Evolutionary conservation across 2,113 vertebrate genomes (phyloP).

Genomic region (Agapornis roseicollis): DNA sequence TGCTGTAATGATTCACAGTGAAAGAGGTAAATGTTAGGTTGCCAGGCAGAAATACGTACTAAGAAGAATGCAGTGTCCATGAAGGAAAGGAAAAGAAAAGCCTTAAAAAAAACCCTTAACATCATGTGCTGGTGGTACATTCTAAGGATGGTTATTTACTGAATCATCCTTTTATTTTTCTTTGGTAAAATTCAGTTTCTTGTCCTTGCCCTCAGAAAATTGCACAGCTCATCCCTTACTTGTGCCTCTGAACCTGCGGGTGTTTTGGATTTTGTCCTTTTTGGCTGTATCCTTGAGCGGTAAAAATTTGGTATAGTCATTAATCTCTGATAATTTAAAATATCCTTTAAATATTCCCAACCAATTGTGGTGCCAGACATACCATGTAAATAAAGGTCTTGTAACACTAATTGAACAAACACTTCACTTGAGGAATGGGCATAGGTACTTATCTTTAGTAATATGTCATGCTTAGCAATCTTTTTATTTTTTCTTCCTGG

Average conservation of each 20-base stretch:
- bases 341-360: background rate
- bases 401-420: background rate
- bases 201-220: background rate
- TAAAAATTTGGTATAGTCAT: background rate
- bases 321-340: background rate
- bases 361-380: background rate
- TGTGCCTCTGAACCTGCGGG: background rate
- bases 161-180: background rate
- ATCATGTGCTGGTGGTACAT: background rate
- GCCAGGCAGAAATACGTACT: background rate
- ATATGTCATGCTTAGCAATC: background rate
- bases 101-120: background rate
- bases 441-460: background rate
- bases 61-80: background rate
- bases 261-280: background rate
- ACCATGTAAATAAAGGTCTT: background rate
- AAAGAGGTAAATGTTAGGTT: background rate
- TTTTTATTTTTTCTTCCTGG: background rate
- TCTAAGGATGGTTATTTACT: background rate
- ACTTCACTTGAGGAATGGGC: background rate
- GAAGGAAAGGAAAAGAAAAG: background rate
- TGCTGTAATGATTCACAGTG: background rate
- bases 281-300: background rate
- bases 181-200: background rate
- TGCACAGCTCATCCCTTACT: background rate